Evolutionary conservation across 2,113 vertebrate genomes (phyloP).

Genomic region (Puntigrus tetrazona): DNA sequence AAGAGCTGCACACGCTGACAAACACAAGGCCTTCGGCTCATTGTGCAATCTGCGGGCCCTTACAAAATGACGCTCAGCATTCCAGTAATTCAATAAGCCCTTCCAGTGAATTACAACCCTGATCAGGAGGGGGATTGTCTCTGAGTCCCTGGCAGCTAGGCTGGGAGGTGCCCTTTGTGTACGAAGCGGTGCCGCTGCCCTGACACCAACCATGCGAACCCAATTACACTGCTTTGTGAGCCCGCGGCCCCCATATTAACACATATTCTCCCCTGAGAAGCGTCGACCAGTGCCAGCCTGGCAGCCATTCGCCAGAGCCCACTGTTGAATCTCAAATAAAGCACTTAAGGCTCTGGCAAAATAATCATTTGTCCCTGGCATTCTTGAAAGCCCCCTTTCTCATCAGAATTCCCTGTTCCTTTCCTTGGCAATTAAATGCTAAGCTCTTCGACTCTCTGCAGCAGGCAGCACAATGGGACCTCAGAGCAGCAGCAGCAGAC

Average conservation of each 20-base stretch:
- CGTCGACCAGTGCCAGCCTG: slow-evolving; percentile 69
- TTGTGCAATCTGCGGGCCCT: slow-evolving; percentile 65
- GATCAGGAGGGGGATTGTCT: slow-evolving; percentile 64
- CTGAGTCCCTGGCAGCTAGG: slow-evolving; percentile 67
- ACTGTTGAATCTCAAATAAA: slow-evolving; percentile 76
- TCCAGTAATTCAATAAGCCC: slow-evolving; percentile 69
- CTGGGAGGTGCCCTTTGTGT: slow-evolving; percentile 73
- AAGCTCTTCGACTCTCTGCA: slow-evolving; percentile 48
- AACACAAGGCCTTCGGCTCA: slow-evolving; percentile 58
- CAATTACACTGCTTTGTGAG: slow-evolving; percentile 73
- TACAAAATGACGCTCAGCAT: slow-evolving; percentile 55
- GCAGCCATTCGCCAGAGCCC: slow-evolving; percentile 64
- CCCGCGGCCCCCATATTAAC: slow-evolving; percentile 69
- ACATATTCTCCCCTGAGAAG: slow-evolving; percentile 64
- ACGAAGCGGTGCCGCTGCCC: slow-evolving; percentile 66
- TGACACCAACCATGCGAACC: slow-evolving; percentile 75
- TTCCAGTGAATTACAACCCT: slow-evolving; percentile 67
- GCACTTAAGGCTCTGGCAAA: slow-evolving; percentile 70
- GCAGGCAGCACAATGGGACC: slow-evolving; percentile 35
- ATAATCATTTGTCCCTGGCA: slow-evolving; percentile 60
- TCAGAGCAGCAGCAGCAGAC: slow-evolving; percentile 15
- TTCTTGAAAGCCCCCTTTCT: slow-evolving; percentile 63
- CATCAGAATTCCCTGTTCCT: slow-evolving; percentile 61
- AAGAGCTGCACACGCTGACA: slow-evolving; percentile 52
- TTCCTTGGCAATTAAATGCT: slow-evolving; percentile 59